phyloP scores from a whole-genome alignment of 2,797 vertebrate genomes.

The Hapalemur alaotrensis region DNA sequence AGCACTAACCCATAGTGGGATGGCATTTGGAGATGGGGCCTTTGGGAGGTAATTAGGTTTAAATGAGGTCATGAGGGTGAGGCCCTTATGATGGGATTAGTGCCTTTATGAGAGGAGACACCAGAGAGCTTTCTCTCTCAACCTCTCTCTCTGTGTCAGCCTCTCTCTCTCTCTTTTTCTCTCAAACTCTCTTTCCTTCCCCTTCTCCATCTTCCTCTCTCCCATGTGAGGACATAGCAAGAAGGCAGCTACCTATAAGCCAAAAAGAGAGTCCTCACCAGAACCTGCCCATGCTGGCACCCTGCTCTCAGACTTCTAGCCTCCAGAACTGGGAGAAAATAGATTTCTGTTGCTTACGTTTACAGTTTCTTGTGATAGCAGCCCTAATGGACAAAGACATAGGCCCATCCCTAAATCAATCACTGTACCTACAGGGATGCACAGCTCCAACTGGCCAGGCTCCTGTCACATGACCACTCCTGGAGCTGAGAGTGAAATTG shows the following conservation, averaged over 20 bases:
- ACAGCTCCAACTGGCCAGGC: not conserved
- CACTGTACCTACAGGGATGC: too few relatives aligned
- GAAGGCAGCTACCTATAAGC: not conserved
- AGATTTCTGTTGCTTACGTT: not conserved
- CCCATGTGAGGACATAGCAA: not conserved
- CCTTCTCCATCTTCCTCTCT: not conserved
- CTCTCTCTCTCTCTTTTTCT: not conserved
- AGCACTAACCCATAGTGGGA: not conserved
- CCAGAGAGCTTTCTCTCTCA: not conserved
- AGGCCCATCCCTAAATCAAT: not conserved
- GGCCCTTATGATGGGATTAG: not conserved
- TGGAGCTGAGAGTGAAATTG: not conserved
- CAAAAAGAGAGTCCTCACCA: not conserved
- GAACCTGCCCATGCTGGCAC: too few relatives aligned
- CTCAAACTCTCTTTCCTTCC: not conserved
- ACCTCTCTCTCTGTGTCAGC: not conserved
- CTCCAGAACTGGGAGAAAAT: not conserved
- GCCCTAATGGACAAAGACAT: not conserved
- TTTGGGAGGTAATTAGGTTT: not conserved
- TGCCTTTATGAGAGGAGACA: not conserved
- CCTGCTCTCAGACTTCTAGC: not conserved
- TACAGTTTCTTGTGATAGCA: not conserved
- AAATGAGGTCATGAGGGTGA: not conserved
- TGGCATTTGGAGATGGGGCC: not conserved
- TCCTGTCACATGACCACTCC: not conserved